Conservation (phyloP, 2,113 vertebrate species). For the Chloebia gouldiae region DNA sequence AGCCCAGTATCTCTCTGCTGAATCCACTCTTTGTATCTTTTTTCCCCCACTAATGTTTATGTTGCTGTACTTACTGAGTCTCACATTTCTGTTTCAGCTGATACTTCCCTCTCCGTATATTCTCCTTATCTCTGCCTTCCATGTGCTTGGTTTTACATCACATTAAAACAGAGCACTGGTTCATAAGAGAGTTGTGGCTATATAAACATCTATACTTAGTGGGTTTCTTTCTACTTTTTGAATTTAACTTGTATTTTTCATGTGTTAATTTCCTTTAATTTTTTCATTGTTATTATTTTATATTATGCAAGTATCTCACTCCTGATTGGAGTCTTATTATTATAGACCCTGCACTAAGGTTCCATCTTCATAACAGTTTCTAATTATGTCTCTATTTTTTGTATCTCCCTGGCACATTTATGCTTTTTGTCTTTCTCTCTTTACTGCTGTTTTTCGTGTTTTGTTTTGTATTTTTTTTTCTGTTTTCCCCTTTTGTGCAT, state of each 20-base stretch:
- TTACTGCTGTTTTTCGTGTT: background rate
- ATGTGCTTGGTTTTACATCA: conserved; percentile 12
- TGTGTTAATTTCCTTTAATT: background rate
- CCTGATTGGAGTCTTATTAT: background rate
- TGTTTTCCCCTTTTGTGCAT: background rate
- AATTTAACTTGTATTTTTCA: background rate
- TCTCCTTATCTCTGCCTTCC: conserved; percentile 45
- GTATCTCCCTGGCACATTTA: background rate
- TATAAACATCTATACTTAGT: background rate
- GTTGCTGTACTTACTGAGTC: background rate
- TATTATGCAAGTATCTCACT: background rate
- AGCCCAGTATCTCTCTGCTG: background rate
- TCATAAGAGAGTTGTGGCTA: background rate
- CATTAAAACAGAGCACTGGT: background rate
- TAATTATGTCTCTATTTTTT: background rate
- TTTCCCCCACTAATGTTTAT: background rate
- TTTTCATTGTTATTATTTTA: background rate
- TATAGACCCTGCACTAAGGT: background rate
- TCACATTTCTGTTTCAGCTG: background rate
- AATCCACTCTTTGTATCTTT: background rate
- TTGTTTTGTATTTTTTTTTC: background rate
- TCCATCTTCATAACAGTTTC: background rate
- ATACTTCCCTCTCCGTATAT: background rate
- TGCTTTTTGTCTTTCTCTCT: background rate
- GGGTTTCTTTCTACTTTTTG: background rate